These are phyloP conservation scores for Hermaeophaga mercurialis DNA, from an alignment of 2,888 invertebrate genomes.

Conservation along the genomic window DNA sequence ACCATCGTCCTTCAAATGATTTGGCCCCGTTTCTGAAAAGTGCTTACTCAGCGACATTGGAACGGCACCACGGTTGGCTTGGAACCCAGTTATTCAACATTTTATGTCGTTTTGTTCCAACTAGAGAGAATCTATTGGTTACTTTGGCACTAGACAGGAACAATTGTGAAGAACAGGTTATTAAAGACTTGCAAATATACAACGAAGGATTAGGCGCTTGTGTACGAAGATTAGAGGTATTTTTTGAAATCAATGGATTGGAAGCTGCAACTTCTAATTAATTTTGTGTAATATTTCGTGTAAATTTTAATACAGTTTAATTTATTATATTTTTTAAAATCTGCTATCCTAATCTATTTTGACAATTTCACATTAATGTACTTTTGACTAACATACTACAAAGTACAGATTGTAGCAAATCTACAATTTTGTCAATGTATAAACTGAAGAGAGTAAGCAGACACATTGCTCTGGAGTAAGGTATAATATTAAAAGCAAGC, in stretches of 20 bases:
- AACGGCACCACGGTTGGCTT: slow-evolving; percentile 77
- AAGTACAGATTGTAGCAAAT: no score
- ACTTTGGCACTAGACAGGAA: slow-evolving; percentile 44
- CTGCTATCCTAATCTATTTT: no score
- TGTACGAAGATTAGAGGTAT: slow-evolving; percentile 64
- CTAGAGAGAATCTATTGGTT: slow-evolving; percentile 42
- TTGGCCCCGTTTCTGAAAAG: slow-evolving; percentile 67
- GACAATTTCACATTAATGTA: no score
- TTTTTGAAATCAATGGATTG: slow-evolving; percentile 65
- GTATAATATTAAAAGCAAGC: no score
- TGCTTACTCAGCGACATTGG: slow-evolving; percentile 74
- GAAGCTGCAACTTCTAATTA: slow-evolving; percentile 45
- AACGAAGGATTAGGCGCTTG: slow-evolving; percentile 64
- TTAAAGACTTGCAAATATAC: slow-evolving; percentile 57
- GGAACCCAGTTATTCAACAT: slow-evolving; percentile 74
- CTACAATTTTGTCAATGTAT: no score
- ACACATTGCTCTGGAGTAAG: no score
- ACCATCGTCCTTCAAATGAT: slow-evolving; percentile 59
- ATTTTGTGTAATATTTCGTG: neutral
- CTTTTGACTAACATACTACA: no score
- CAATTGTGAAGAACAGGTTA: slow-evolving; percentile 50
- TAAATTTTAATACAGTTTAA: no score
- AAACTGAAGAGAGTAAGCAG: no score
- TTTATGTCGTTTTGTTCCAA: slow-evolving; percentile 48
- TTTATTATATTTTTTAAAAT: no score